Evolutionary conservation across 2,888 invertebrate genomes (phyloP), one percentile per base, ranked within the genome.

Genomic region (Maniola hyperantus): DNA sequence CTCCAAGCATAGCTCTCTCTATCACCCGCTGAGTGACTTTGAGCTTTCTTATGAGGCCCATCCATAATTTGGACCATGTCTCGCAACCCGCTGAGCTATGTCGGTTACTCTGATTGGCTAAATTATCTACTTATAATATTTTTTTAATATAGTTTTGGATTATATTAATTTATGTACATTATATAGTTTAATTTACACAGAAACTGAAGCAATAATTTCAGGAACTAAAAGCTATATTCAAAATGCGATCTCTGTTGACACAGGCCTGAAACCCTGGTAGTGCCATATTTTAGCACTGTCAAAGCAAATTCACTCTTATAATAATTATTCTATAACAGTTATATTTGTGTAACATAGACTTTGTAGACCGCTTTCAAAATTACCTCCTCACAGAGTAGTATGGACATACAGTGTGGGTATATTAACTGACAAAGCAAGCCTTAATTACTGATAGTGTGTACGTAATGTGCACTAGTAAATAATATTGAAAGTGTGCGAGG

Each of bases 391-490:
- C 10, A 11, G 15, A 4, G 54, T 44, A 33, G 4, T 42, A n/a
- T 46, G 8, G n/a, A 15, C n/a, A 8, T 44, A 58, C n/a, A 13
- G 6, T 51, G 18, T 53, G 42, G 20, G 33, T 54, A 13, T 48
- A 48, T 18, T 48, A 48, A 57, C 58, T 58, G 26, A 42, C 57
- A 59, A 59, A 68, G 65, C 51, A 53, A 42, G 61, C 79, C 79
- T 82, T 81, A 82, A 84, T 84, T 85, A 82, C 79, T 76, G 78
- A 81, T 82, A 81, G 81, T 80, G 79, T 83, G 75, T 72, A 77
- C 74, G 73, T 76, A 79, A 70, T 61, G 66, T 66, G 61, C 72
- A 64, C 72, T 66, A 71, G 71, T 76, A 74, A 75, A 75, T 74
- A 67, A 74, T 71, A 71, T 68, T 71, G 66, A 66, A 53, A 39